Evolutionary conservation across 2,888 invertebrate genomes (phyloP), one percentile per base, ranked within the genome.

Genomic region (Andrena dorsata): DNA sequence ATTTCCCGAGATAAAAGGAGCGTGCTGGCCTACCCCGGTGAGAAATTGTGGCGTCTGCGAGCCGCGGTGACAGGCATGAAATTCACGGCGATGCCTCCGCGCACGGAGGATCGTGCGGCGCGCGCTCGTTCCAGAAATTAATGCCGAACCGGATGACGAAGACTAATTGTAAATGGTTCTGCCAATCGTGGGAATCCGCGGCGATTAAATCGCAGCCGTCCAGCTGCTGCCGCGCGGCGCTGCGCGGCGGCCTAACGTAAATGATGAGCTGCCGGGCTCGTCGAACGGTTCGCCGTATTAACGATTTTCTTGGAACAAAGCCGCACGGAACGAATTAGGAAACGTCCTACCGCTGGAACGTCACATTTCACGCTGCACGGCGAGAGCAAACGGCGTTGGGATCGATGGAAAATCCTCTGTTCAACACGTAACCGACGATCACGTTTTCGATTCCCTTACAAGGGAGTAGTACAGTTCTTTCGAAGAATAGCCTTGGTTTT

Each of bases 141-240:
- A 86, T 82, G 77, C 76, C 76, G 74, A 85, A 86, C 83, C 77
- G 83, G 88, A 86, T 83, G 89, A 86, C 77, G 86, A 78, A 73
- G 83, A 84, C 79, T 85, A 88, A 85, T 86, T 88, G 86, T 84
- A 83, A 84, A 84, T 74, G 79, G 74, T 80, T 82, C 80, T 80
- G 83, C 83, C 84, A 85, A 89, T 86, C 89, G 89, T 89, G 89
- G 80, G 89, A 89, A 89, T 83, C 77, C 66, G 76, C 71, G 69
- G 66, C 84, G 85, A 89, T 87, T 84, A 84, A 80, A 86, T 88
- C 81, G 85, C 80, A 30, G 47, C 66, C 72, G 72, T 72, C 26
- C 75, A 76, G 78, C 82, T 56, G 79, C 68, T 58, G 49, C 64
- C 60, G 47, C 51, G 53, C 8, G 20, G 51, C 51, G 20, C 64